Base-by-base conservation (phyloP, 2,888 invertebrate genomes). In the Cantharis rufa region DNA sequence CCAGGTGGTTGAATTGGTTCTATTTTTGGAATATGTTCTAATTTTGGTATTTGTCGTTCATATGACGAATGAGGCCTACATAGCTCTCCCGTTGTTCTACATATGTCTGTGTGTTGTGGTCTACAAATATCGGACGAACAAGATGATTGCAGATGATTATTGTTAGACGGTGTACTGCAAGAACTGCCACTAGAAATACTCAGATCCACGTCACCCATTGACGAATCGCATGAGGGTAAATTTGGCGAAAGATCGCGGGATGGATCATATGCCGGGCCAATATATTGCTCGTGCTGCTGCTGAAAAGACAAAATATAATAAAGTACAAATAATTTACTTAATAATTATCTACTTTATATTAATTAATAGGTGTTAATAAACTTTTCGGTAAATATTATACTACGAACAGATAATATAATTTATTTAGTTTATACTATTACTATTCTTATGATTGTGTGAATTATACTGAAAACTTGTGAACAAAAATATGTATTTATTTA, bases 161-260 rank as follows among this genome's bases (percentile, higher is more conserved):
- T 90, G 84, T 90, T 90, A 71, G 89, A 89, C 70, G 89, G 89
- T 79, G 92, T 91, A 84, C 90, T 89, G 86, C 91, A 91, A 81
- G 90, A 90, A 81, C 90, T 90, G 89, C 91, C 90, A 88, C 87
- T 91, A 89, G 84, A 88, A 82, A 86, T 86, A 86, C 87, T 87
- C 79, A 92, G 92, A 81, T 89, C 90, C 78, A 89, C 87, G 91
- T 90, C 90, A 81, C 90, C 90, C 90, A 90, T 90, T 83, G 90
- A 90, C 85, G 88, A 88, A 83, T 88, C 88, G 86, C 88, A 88
- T 84, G 92, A 92, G 76, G 94, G 94, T 80, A 94, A 92, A 86
- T 92, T 93, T 82, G 94, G 94, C 86, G 93, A 93, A 82, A 93
- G 89, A 86, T 93, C 93, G 84, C 93, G 91, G 82, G 92, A 92